Evolutionary conservation across 2,888 invertebrate species (phyloP), one percentile per base, ranked within the genome.

Genomic region (Sinohyriopsis cumingii): DNA sequence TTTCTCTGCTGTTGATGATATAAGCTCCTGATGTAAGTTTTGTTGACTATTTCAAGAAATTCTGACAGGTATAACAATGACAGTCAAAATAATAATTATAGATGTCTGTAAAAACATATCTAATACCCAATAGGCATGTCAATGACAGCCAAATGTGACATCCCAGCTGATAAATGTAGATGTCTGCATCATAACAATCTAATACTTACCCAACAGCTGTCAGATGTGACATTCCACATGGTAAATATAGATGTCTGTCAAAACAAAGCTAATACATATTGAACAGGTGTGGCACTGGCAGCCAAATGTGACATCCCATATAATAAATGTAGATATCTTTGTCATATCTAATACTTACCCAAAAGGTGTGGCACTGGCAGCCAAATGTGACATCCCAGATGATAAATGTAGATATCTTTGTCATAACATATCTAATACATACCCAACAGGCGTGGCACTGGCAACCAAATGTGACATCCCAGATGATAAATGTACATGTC

Each of bases 281-380:
- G 22, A 53, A 22, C 15, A 45, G 15, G 45, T 15, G 15, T 15
- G 67, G 77, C 59, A 79, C 73, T 55, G 83, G 80, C 28, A 90
- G 86, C 91, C 91, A 91, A 60, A 84, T 87, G 79, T 90, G 91
- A 76, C 98, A 98, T 3, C 96, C 96, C 62, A 98, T 91, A 88
- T 98, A 97, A 88, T 98, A 98, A 80, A 97, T 92, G 90, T 97
- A 97, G 93, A 97, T 94, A 88, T 96, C 95, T 87, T 95, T 94
- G 87, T 97, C 97, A 84, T 97, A 97, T 95, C 90, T 97, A 24
- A 24, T 45, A 62, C 62, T 15, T 3, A 62, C 62, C 62, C 45
- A 45, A n/a, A 4, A 28, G 5, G 28, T 5, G 5, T 28, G 67
- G 77, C 59, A 79, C 73, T 54, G 83, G 81, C 25, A 90, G 86